Evolutionary conservation across 2,888 invertebrate genomes (phyloP), one percentile per base, ranked within the genome.

Genomic region (Pteria penguin): DNA sequence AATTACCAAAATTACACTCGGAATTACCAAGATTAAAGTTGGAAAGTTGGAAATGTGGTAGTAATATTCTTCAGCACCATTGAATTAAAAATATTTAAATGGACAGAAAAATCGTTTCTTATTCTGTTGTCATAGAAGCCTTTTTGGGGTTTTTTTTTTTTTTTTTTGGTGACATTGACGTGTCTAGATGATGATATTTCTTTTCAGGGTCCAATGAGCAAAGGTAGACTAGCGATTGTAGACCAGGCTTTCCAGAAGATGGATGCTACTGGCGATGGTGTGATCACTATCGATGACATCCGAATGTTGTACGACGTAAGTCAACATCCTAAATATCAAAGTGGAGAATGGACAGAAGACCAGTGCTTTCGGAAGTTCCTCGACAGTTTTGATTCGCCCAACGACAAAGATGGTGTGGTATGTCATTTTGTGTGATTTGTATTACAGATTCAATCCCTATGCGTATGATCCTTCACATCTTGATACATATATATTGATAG

Each of bases 301-400:
- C 73, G 75, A 8, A 84, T 84, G 26, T 95, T 96, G 0, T 97
- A 97, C 91, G 95, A 95, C 58, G 96, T 96, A 0, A 95, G 94
- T 82, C 94, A 94, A 26, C 95, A 98, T 92, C 96, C 97, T 0
- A 95, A 96, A 92, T 96, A 96, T 91, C 94, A 95, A 90, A 96
- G 96, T 86, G 98, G 97, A 0, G 97, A 98, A 90, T 95, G 96
- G 90, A 95, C 95, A 0, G 96, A 96, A 84, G 96, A 96, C 54
- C 93, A 95, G 78, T 95, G 97, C 74, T 92, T 97, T 88, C 94
- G 94, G 71, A 95, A 95, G 90, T 97, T 97, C 91, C 93, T 98
- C 94, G 24, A 94, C 26, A 96, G 95, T 90, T 98, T 98, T 90
- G 97, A 98, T 91, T 81, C 84, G 2, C 94, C 94, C 14, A 89